These are phyloP conservation scores for Ochropleura plecta DNA, from an alignment of 2,888 invertebrate species.

Conservation along the genomic window DNA sequence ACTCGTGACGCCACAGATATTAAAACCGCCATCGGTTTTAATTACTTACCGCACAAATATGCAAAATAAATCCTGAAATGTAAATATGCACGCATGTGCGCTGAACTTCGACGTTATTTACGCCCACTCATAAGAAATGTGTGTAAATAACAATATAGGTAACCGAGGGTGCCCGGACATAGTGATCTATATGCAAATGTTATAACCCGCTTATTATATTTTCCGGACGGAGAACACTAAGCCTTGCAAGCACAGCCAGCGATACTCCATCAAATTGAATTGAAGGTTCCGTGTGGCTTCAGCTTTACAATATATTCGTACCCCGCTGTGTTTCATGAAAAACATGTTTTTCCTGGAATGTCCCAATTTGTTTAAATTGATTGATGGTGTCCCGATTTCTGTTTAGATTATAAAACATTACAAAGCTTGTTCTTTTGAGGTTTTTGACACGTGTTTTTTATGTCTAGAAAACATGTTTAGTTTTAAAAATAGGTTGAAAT, in stretches of 20 bases:
- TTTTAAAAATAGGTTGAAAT: conserved; percentile 1
- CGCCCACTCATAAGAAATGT: conserved; percentile 80
- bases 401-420: conserved; percentile 49
- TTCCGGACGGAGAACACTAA: conserved; percentile 81
- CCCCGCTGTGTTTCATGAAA: conserved; percentile 68
- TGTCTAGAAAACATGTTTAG: background rate
- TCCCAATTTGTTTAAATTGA: conserved; percentile 70
- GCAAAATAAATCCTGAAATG: conserved; percentile 74
- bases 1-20: conserved; percentile 48
- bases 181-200: conserved; percentile 90
- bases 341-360: conserved; percentile 73
- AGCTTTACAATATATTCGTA: conserved; percentile 70
- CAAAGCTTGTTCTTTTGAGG: conserved; percentile 10
- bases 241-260: conserved; percentile 78
- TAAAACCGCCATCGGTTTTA: conserved; percentile 68
- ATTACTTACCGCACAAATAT: conserved; percentile 75
- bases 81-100: conserved; percentile 74
- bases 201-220: conserved; percentile 90
- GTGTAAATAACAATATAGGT: conserved; percentile 82
- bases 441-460: conserved; percentile 26
- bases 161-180: conserved; percentile 76
- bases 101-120: conserved; percentile 75
- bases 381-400: conserved; percentile 59
- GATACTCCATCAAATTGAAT: conserved; percentile 87
- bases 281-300: conserved; percentile 73